Evolutionary conservation across 2,797 vertebrate genomes (phyloP), one percentile per base, ranked within the genome.

Genomic region (Crax fasciolata): DNA sequence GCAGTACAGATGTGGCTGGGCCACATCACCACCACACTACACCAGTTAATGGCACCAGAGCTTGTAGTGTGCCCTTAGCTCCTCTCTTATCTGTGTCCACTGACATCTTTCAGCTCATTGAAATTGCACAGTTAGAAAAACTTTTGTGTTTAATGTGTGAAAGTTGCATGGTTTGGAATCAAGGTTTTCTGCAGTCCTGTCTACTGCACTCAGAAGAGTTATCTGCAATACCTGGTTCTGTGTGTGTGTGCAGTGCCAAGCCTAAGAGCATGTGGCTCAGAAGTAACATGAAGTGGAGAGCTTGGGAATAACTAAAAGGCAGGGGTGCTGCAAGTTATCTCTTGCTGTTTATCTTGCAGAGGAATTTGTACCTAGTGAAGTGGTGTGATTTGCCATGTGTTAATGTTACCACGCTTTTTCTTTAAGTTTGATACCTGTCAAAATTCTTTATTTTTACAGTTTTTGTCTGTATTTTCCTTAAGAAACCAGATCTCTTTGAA

Each of bases 401-500:
- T 91, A 39, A 54, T 6, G 3, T 70, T 80, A 43, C 54, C 58
- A 27, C 57, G 67, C n/a, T 93, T 84, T n/a, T 58, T 20, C 66
- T 79, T 62, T 66, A 51, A 63, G 25, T 41, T 84, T 65, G 35
- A 70, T 89, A 81, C 49, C 66, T 94, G 32, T 88, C 74, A 94
- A 32, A 93, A 79, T 80, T 48, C 61, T 84, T 77, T 74, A 65
- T 71, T 94, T 87, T 89, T 90, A 75, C 30, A 49, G 43, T 3
- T 90, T 95, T 83, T 77, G 51, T 68, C 55, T 95, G 39, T 89
- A 41, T 84, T 67, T 95, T 89, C 79, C 63, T 70, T 87, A 54
- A 43, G 76, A 94, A 52, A 77, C 20, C 94, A 80, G 46, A 27
- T 87, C 62, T 94, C 59, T 83, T 52, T 70, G 57, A 70, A 96